Conservation (phyloP, 1,140 invertebrate species). For the Dendroctonus valens region DNA sequence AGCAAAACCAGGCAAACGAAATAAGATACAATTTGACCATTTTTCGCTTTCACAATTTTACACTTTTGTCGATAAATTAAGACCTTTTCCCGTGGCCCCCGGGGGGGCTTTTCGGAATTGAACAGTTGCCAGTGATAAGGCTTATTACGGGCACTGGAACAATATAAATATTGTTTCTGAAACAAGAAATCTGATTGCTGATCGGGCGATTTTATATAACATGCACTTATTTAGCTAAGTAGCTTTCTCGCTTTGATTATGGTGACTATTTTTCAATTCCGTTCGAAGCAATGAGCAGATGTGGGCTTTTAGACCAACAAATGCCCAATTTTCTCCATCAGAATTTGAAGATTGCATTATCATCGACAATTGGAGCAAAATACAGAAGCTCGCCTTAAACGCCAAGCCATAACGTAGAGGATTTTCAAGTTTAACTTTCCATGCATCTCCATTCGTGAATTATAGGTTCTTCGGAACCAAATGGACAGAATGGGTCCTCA, state of each 20-base stretch:
- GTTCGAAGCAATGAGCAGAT: too few relatives aligned
- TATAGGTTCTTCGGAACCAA: conserved; percentile 1
- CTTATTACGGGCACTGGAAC: conserved; percentile 2
- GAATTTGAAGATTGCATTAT: too few relatives aligned
- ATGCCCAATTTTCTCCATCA: too few relatives aligned
- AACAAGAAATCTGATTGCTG: too few relatives aligned
- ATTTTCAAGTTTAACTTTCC: too few relatives aligned
- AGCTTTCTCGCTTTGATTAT: background rate
- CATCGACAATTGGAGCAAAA: too few relatives aligned
- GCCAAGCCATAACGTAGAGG: too few relatives aligned
- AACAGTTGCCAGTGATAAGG: background rate
- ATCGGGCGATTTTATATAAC: background rate
- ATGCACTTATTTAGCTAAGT: background rate
- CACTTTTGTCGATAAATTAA: background rate
- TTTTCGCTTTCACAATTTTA: background rate
- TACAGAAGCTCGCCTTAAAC: too few relatives aligned
- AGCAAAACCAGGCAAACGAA: background rate
- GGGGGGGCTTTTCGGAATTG: background rate
- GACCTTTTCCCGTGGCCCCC: background rate
- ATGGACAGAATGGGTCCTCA: background rate
- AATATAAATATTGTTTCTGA: background rate
- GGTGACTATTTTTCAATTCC: background rate
- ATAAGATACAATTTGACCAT: background rate
- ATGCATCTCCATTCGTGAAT: background rate
- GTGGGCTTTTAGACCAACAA: too few relatives aligned